A percentile compares a stretch with the other conserved stretches of the same genome.
phyloP scores from a whole-genome alignment of 2,113 vertebrate species.

The Pungitius pungitius region DNA sequence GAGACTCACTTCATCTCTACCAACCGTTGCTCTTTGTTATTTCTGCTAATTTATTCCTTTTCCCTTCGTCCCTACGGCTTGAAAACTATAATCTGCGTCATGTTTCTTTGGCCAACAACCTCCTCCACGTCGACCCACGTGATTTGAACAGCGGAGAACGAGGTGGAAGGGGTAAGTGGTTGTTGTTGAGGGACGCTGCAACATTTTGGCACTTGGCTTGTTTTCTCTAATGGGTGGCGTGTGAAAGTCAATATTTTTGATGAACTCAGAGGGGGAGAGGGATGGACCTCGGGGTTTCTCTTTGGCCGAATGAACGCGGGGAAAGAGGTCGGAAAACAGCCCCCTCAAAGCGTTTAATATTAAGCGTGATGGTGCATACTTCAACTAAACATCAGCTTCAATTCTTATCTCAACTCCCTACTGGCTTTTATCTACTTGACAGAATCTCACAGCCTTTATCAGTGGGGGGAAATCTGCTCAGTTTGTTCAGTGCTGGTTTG shows the following conservation, averaged over 20 bases:
- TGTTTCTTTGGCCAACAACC: constrained; percentile 3
- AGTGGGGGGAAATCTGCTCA: neutral
- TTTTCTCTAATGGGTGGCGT: constrained; percentile 12
- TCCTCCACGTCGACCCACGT: neutral
- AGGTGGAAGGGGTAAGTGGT: neutral
- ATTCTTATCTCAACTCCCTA: neutral
- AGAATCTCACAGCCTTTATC: neutral
- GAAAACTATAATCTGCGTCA: neutral
- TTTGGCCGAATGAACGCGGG: constrained; percentile 4
- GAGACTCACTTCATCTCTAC: neutral
- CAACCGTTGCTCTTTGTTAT: neutral
- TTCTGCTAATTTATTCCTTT: neutral
- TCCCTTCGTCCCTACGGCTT: neutral
- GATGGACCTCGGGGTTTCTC: neutral
- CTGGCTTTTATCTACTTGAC: neutral
- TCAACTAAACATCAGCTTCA: neutral
- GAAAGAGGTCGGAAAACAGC: neutral
- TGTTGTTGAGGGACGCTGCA: neutral
- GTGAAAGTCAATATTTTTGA: constrained; percentile 29
- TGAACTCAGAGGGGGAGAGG: constrained; percentile 4
- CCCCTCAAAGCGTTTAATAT: neutral
- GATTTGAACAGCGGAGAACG: neutral
- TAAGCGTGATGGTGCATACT: neutral
- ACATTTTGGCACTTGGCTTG: constrained; percentile 12
- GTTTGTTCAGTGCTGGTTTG: neutral